Evolutionary conservation across 2,888 invertebrate species (phyloP).

Genomic region (Aromia moschata): DNA sequence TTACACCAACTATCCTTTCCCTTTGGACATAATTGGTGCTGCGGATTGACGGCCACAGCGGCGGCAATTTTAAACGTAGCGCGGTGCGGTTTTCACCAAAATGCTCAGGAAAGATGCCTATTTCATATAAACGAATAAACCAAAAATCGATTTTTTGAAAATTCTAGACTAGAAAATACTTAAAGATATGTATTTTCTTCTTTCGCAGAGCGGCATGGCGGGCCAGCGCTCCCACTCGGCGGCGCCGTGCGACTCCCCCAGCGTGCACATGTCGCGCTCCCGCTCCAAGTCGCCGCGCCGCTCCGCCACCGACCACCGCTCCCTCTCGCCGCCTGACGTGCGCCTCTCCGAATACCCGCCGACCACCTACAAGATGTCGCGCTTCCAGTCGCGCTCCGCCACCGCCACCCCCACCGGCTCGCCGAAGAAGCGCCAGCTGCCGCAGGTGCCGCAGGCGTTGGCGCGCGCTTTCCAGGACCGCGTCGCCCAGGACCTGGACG

Average conservation of each 20-base stretch:
- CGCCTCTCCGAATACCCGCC: slow-evolving; percentile 71
- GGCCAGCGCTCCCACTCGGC: slow-evolving; percentile 86
- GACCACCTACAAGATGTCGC: slow-evolving; percentile 61
- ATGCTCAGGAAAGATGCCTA: too few relatives aligned
- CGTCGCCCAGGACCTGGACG: slow-evolving; percentile 83
- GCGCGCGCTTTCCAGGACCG: slow-evolving; percentile 76
- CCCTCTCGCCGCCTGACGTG: slow-evolving; percentile 83
- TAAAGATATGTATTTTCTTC: background rate
- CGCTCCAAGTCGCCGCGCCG: slow-evolving; percentile 83
- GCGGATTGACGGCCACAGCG: too few relatives aligned
- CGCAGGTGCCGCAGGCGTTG: slow-evolving; percentile 83
- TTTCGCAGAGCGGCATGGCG: slow-evolving; percentile 61
- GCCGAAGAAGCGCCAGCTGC: slow-evolving; percentile 95
- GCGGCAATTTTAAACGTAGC: too few relatives aligned
- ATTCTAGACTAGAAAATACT: too few relatives aligned
- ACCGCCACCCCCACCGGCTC: slow-evolving; percentile 93
- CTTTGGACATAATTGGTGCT: too few relatives aligned
- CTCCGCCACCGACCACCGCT: slow-evolving; percentile 72
- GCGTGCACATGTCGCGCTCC: slow-evolving; percentile 68
- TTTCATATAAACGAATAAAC: too few relatives aligned
- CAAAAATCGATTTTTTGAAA: too few relatives aligned
- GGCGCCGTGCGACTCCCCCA: slow-evolving; percentile 76
- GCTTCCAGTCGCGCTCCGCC: slow-evolving; percentile 86
- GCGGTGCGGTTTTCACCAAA: too few relatives aligned
- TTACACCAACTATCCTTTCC: too few relatives aligned